Base-by-base conservation (phyloP, 2,888 invertebrate genomes). In the Drosophila picticornis region DNA sequence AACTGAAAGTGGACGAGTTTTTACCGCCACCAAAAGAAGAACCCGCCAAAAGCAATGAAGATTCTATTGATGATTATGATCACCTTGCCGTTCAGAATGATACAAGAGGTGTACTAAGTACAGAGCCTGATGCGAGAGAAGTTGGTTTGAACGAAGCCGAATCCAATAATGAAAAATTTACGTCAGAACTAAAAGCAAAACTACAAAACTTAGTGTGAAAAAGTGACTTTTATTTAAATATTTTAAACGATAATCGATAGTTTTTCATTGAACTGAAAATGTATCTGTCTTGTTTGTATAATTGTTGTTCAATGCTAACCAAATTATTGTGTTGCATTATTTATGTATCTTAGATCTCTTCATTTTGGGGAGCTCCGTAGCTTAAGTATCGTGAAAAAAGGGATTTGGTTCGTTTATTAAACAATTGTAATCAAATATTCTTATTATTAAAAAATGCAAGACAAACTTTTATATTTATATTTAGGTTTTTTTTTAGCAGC, bases 11-110 rank as follows among this genome's bases (percentile, higher is more conserved):
- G 19, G 56, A 38, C 13, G 56, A 56, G 27, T 56, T 16, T 9
- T n/a, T 38, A 38, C 16, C 56, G 2, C 27, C 38, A n/a, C 56
- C 38, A 2, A 13, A 5, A n/a, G 56, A 38, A n/a, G 38, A 38
- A n/a, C 56, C 38, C 7, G 38, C 27, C 27, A 38, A 38, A n/a
- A 56, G 13, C 38, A 56, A 56, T 56, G 56, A 56, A 13, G 56
- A 56, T 56, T 56, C 56, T n/a, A 0, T 56, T n/a, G 56, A 56
- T n/a, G 56, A 56, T 27, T 1, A 56, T n/a, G 56, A 56, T 46
- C 46, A 1, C 7, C 13, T 13, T 7, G 1, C 19, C 13, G 27
- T 38, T 25, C 7, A 38, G 4, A n/a, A 2, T 9, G 19, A 13
- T 19, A 9, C 19, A 27, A 56, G 2, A 38, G 7, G 4, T 38